These are phyloP conservation scores for Cantharis flavilabris DNA, from an alignment of 2,888 invertebrate genomes.

Conservation along the genomic window DNA sequence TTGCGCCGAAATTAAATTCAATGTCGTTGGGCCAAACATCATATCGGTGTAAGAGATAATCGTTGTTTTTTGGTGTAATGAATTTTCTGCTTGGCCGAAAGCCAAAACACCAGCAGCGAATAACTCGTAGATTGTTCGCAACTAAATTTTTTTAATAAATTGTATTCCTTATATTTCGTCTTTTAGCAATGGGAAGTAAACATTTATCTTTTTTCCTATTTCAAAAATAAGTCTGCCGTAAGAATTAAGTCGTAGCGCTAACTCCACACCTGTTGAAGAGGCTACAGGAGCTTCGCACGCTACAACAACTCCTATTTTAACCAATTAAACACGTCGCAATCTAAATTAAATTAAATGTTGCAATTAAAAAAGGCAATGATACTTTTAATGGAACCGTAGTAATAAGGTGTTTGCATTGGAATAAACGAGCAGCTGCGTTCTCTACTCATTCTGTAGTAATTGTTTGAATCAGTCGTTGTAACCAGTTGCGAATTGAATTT, in stretches of 20 bases:
- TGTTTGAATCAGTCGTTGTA: constrained; percentile 19
- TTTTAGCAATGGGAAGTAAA: neutral
- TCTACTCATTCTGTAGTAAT: constrained; percentile 4
- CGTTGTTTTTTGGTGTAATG: neutral
- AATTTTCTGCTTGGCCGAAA: neutral
- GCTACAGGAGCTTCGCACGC: neutral
- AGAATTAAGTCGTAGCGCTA: no score
- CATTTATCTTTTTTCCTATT: no score
- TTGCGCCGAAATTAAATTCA: neutral
- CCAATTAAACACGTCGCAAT: no score
- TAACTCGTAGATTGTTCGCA: neutral
- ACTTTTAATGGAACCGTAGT: neutral
- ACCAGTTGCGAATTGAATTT: constrained; percentile 25
- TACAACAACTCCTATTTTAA: no score
- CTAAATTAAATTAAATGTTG: neutral
- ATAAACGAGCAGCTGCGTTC: neutral
- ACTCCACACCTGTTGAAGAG: no score
- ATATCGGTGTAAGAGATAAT: neutral
- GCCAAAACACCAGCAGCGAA: neutral
- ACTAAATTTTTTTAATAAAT: neutral
- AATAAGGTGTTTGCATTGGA: neutral
- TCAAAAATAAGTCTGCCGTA: no score
- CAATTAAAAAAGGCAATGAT: neutral
- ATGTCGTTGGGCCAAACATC: neutral
- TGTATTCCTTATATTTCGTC: neutral